Percentiles rank a stretch among this genome's conserved stretches.
Evolutionary conservation across 1,140 invertebrate species (phyloP).

Genomic region (Sogatella furcifera): DNA sequence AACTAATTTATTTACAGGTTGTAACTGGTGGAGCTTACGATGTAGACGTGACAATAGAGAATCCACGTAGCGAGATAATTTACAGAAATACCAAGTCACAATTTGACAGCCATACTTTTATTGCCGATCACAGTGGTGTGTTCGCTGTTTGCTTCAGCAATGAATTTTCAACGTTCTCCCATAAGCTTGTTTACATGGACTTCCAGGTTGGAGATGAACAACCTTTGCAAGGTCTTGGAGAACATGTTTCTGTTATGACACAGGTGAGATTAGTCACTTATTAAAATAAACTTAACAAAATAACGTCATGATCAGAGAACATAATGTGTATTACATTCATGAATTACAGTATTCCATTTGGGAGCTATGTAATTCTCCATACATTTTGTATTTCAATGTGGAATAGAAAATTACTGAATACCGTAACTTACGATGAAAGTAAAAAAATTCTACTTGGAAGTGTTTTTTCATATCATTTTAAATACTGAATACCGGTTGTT

Average conservation of each 20-base stretch:
- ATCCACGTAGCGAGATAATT: slow-evolving; percentile 78
- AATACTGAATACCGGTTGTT: no score
- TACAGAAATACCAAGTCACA: slow-evolving; percentile 90
- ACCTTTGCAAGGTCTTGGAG: slow-evolving; percentile 71
- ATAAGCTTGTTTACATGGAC: slow-evolving; percentile 98
- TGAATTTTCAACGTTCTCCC: slow-evolving; percentile 99
- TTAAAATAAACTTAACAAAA: no score
- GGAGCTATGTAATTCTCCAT: no score
- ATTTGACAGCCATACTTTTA: slow-evolving; percentile 87
- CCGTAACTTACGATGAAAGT: no score
- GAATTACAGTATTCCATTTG: no score
- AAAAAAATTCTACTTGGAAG: no score
- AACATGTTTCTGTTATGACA: slow-evolving; percentile 89
- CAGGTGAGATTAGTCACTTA: slow-evolving; percentile 49
- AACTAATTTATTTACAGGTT: slow-evolving; percentile 51
- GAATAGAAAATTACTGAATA: no score
- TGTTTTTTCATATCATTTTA: no score
- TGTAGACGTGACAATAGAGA: slow-evolving; percentile 87
- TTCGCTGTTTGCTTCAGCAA: slow-evolving; percentile 96
- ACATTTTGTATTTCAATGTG: no score
- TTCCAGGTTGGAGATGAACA: slow-evolving; percentile 90
- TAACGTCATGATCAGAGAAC: no score
- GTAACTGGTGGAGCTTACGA: slow-evolving; percentile 98
- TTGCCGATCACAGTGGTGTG: slow-evolving; percentile 57
- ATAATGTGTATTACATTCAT: no score